Percentiles rank a stretch among this genome's conserved stretches.
These are phyloP conservation scores for Orthosia cruda DNA, from an alignment of 2,888 invertebrate species.

Conservation along the genomic window DNA sequence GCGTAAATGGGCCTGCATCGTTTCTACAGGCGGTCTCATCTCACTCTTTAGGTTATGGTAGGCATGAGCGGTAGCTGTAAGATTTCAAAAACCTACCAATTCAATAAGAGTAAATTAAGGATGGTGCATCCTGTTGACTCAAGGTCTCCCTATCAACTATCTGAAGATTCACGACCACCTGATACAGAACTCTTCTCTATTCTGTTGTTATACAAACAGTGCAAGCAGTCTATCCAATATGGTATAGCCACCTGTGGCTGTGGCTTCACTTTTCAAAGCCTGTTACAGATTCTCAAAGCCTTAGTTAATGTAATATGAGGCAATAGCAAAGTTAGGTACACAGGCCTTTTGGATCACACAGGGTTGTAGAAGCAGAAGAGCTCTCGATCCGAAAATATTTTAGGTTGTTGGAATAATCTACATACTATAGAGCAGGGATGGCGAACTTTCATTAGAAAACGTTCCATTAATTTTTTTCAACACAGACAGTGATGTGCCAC, in stretches of 20 bases:
- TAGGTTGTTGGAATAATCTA: background rate
- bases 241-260: constrained; percentile 32
- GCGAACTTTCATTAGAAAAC: too few relatives aligned
- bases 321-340: background rate
- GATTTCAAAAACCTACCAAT: too few relatives aligned
- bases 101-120: too few relatives aligned
- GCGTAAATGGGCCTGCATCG: background rate
- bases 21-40: background rate
- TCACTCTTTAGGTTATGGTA: background rate
- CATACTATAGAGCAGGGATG: too few relatives aligned
- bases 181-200: too few relatives aligned
- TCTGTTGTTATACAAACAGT: background rate
- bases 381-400: background rate
- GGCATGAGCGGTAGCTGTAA: background rate
- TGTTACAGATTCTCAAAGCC: background rate
- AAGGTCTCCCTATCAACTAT: too few relatives aligned
- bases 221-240: background rate
- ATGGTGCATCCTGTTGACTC: too few relatives aligned
- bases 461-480: too few relatives aligned
- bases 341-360: background rate
- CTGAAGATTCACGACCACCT: background rate
- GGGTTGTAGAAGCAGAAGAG: background rate
- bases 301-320: too few relatives aligned
- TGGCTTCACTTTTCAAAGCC: constrained; percentile 4
- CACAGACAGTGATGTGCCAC: too few relatives aligned